These are phyloP conservation scores for Oncorhynchus tshawytscha DNA, from an alignment of 2,113 vertebrate species.

Conservation along the genomic window DNA sequence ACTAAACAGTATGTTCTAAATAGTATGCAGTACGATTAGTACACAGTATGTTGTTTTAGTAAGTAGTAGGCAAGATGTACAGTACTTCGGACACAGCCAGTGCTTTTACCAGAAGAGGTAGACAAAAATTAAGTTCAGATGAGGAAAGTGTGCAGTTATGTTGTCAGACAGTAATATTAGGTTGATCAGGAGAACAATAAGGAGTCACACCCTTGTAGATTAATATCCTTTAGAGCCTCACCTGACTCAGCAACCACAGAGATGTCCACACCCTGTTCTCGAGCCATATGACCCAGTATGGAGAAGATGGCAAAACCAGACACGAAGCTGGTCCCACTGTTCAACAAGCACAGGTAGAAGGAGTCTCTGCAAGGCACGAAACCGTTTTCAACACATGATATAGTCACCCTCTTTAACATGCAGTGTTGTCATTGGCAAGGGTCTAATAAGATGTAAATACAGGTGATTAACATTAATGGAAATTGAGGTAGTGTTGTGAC, in stretches of 20 bases:
- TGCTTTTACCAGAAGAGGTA: too few species aligned
- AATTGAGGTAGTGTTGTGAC: neutral
- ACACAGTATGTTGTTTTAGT: too few species aligned
- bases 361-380: conserved; percentile 65
- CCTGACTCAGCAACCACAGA: conserved; percentile 67
- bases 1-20: too few species aligned
- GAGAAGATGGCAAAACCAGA: conserved; percentile 90
- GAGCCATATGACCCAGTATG: conserved; percentile 82
- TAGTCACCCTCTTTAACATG: neutral
- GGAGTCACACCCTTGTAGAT: too few species aligned
- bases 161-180: too few species aligned
- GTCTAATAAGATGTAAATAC: neutral
- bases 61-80: too few species aligned
- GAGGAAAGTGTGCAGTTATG: too few species aligned
- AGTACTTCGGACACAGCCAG: too few species aligned
- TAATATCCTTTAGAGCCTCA: conserved; percentile 17
- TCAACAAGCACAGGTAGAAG: conserved; percentile 78
- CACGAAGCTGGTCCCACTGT: conserved; percentile 85
- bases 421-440: neutral
- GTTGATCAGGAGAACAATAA: too few species aligned
- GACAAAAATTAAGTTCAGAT: too few species aligned
- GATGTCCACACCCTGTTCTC: conserved; percentile 66
- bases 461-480: neutral
- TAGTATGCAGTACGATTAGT: too few species aligned
- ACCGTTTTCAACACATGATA: neutral